Evolutionary conservation across 2,113 vertebrate species (phyloP).

Genomic region (Saccopteryx bilineata): DNA sequence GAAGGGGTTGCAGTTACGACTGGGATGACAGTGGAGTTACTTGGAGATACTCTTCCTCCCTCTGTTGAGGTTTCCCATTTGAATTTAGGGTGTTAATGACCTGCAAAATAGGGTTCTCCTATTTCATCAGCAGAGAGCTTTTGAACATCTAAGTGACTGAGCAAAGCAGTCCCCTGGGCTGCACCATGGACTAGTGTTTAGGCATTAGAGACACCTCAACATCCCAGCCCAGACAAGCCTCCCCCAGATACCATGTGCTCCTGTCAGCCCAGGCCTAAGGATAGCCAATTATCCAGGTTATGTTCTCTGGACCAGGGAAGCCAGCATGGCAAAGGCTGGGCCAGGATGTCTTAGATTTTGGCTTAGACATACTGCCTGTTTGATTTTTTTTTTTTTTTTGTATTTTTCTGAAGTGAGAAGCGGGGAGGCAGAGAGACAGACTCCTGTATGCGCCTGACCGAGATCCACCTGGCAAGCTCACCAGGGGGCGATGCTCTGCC

Average conservation of each 20-base stretch:
- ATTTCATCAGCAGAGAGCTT: not conserved
- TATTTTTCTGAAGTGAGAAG: too few species aligned
- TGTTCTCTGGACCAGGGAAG: not conserved
- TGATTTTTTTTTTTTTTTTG: not conserved
- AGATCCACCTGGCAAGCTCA: too few species aligned
- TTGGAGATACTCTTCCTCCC: constrained; percentile 51
- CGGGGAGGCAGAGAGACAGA: too few species aligned
- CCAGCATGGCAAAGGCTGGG: not conserved
- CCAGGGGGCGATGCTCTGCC: too few species aligned
- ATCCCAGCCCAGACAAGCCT: not conserved
- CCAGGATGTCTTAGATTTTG: too few species aligned
- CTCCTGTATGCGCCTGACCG: too few species aligned
- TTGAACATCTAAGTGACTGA: not conserved
- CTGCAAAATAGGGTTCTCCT: not conserved
- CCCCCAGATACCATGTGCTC: not conserved
- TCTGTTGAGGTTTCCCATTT: not conserved
- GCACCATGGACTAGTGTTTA: not conserved
- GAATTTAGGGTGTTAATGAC: not conserved
- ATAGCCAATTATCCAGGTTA: not conserved
- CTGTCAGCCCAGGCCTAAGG: not conserved
- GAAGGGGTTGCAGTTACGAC: constrained; percentile 29
- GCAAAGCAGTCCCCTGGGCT: not conserved
- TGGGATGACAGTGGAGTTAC: constrained; percentile 56
- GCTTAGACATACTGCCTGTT: not conserved
- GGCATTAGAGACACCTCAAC: not conserved